Conservation (phyloP, 2,888 invertebrate genomes). For the Lithophane leautieri region DNA sequence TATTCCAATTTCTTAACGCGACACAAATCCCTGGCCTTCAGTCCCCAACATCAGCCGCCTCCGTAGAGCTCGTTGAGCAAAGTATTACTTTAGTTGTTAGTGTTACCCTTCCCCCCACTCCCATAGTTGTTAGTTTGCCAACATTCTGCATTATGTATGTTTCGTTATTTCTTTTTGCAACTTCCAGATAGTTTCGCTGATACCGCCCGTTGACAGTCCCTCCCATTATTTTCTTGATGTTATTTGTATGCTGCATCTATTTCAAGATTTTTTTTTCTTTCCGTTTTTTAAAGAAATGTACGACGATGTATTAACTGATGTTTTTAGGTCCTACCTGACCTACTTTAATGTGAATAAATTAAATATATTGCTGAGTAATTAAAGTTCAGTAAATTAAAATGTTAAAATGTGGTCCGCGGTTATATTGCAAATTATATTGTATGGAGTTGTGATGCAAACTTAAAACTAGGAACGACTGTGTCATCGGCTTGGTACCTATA, state of each 20-base stretch:
- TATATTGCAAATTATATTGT: not conserved
- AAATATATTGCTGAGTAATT: not conserved
- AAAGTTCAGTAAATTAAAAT: not conserved
- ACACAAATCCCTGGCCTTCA: constrained; percentile 32
- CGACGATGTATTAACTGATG: not conserved
- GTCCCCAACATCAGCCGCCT: not conserved
- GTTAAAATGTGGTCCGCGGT: not conserved
- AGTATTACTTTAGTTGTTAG: constrained; percentile 35
- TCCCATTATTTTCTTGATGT: constrained; percentile 31
- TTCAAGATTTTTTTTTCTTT: constrained; percentile 6
- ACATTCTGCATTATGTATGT: constrained; percentile 61
- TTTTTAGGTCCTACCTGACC: too few relatives aligned
- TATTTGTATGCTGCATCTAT: constrained; percentile 37
- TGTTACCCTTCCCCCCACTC: constrained; percentile 24
- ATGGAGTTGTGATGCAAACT: constrained; percentile 14
- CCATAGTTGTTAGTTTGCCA: constrained; percentile 50
- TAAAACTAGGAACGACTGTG: constrained; percentile 7
- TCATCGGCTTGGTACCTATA: not conserved
- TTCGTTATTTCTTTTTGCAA: constrained; percentile 52
- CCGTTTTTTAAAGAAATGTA: constrained; percentile 7
- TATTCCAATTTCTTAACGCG: constrained; percentile 47
- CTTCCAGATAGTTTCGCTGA: constrained; percentile 51
- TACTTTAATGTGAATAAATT: not conserved
- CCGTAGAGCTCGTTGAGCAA: constrained; percentile 36
- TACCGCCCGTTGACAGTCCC: constrained; percentile 46